Conservation (phyloP, 1,140 invertebrate species). For the Rhynchophorus ferrugineus region DNA sequence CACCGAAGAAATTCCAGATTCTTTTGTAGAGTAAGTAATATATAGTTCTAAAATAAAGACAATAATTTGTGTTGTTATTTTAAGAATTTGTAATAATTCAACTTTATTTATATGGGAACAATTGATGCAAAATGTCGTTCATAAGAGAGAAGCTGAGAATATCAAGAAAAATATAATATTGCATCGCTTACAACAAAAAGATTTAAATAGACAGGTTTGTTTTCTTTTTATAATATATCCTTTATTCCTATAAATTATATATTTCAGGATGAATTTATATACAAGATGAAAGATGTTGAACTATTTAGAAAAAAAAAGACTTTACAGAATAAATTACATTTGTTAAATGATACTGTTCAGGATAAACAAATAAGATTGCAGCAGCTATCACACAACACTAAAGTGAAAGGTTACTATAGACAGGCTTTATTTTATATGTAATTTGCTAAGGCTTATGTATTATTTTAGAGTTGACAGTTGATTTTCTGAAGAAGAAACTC, state of each 20-base stretch:
- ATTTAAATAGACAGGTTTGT: slow-evolving; percentile 6
- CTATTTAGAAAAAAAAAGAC: background rate
- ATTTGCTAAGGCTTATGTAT: background rate
- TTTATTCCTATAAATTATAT: no score
- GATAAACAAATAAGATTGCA: background rate
- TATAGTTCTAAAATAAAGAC: background rate
- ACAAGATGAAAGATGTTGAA: slow-evolving; percentile 6
- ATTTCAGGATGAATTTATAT: slow-evolving; percentile 6
- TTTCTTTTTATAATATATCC: background rate
- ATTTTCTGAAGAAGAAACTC: slow-evolving; percentile 7
- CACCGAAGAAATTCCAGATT: background rate
- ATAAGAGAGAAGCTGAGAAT: background rate
- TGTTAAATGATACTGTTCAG: background rate
- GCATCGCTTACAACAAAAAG: slow-evolving; percentile 2
- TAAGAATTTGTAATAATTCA: slow-evolving; percentile 7
- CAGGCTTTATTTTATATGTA: no score
- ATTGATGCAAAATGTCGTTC: slow-evolving; percentile 4
- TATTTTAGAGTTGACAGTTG: slow-evolving; percentile 4
- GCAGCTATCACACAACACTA: background rate
- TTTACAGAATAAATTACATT: background rate
- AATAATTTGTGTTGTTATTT: slow-evolving; percentile 3
- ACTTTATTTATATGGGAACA: slow-evolving; percentile 14
- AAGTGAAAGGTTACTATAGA: background rate
- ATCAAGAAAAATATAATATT: slow-evolving; percentile 5
- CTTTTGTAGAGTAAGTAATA: slow-evolving; percentile 6